These are phyloP conservation scores for Abscondita cerata DNA, from an alignment of 2,888 invertebrate species.

Conservation along the genomic window DNA sequence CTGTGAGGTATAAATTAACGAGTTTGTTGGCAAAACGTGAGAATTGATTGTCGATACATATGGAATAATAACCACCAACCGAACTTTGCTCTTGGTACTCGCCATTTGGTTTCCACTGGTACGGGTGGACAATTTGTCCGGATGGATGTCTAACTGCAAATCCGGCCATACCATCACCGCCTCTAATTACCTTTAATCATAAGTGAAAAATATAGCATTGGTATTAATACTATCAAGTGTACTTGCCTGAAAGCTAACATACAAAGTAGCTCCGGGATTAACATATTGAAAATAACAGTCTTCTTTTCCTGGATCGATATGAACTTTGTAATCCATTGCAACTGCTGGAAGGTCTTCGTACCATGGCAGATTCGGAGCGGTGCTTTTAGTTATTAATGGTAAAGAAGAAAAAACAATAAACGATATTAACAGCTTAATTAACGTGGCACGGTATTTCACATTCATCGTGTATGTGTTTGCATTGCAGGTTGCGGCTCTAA, in stretches of 20 bases:
- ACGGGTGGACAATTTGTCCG: constrained; percentile 85
- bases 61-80: constrained; percentile 85
- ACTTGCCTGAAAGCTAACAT: constrained; percentile 89
- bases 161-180: constrained; percentile 94
- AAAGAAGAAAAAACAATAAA: constrained; percentile 22
- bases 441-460: constrained; percentile 27
- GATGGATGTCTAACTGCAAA: constrained; percentile 88
- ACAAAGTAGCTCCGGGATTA: constrained; percentile 89
- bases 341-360: constrained; percentile 89
- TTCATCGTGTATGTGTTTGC: constrained; percentile 24
- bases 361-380: constrained; percentile 70
- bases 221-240: neutral
- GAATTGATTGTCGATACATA: constrained; percentile 93
- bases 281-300: constrained; percentile 97
- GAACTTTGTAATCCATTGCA: constrained; percentile 95
- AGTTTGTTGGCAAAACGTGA: constrained; percentile 89
- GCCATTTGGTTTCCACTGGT: constrained; percentile 88
- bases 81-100: constrained; percentile 87
- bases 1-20: constrained; percentile 88
- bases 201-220: no score
- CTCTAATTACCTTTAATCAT: constrained; percentile 78
- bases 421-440: constrained; percentile 8
- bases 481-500: constrained; percentile 27
- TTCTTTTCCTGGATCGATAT: constrained; percentile 92
- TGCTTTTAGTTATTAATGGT: constrained; percentile 13